Conservation (phyloP, 2,888 invertebrate genomes). For the Camptogramma bilineatum region DNA sequence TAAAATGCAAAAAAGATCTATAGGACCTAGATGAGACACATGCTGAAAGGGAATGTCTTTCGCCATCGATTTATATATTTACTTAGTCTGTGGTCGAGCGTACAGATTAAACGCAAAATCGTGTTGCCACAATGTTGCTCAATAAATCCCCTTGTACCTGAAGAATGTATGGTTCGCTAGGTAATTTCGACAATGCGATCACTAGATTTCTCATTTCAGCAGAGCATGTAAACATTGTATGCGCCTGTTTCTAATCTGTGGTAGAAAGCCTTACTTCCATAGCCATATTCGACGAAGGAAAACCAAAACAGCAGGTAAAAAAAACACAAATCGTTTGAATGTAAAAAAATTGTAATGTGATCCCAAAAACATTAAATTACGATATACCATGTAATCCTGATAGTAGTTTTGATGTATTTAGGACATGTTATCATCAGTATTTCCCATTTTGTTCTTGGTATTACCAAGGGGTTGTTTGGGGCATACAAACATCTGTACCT, state of each 20-base stretch:
- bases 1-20: too few relatives aligned
- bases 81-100: slow-evolving; percentile 24
- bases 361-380: too few relatives aligned
- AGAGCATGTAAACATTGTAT: slow-evolving; percentile 12
- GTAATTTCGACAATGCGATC: slow-evolving; percentile 32
- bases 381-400: too few relatives aligned
- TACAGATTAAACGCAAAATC: slow-evolving; percentile 33
- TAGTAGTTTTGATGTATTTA: too few relatives aligned
- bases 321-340: too few relatives aligned
- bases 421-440: too few relatives aligned
- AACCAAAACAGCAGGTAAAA: too few relatives aligned
- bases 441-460: too few relatives aligned
- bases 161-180: slow-evolving; percentile 15
- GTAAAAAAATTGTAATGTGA: too few relatives aligned
- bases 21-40: slow-evolving; percentile 24
- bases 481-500: too few relatives aligned
- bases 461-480: too few relatives aligned
- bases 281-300: too few relatives aligned
- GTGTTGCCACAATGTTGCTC: slow-evolving; percentile 31
- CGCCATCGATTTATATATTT: slow-evolving; percentile 27
- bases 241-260: slow-evolving; percentile 5
- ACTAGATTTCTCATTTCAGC: slow-evolving; percentile 20
- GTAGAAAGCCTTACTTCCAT: background rate
- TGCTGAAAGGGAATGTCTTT: slow-evolving; percentile 5
- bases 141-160: slow-evolving; percentile 26